Conservation (phyloP, 2,113 vertebrate species). For the Podarcis raffonei region DNA sequence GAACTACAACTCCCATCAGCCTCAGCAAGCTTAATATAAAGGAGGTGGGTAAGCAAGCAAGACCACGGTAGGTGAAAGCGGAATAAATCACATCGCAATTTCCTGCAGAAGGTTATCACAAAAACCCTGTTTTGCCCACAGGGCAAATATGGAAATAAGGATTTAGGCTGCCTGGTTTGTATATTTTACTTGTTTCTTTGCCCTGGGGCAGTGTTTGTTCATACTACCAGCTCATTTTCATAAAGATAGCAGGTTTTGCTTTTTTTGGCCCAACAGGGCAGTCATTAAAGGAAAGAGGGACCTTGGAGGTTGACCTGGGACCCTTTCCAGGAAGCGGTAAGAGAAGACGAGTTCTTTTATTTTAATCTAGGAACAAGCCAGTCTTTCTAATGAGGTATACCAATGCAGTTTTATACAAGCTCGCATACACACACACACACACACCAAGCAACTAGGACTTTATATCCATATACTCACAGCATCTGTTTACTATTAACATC, state of each 20-base stretch:
- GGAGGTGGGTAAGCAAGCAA: neutral
- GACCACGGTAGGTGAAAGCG: neutral
- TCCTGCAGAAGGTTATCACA: too few relatives aligned
- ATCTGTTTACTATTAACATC: conserved; percentile 28
- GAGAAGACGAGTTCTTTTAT: neutral
- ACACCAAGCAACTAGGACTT: neutral
- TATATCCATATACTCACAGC: neutral
- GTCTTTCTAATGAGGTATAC: neutral
- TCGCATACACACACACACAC: neutral
- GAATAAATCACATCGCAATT: too few relatives aligned
- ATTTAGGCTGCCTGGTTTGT: neutral
- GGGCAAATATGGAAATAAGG: neutral
- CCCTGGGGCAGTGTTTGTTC: neutral
- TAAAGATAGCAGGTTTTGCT: neutral
- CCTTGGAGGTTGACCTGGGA: neutral
- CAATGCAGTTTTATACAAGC: conserved; percentile 9
- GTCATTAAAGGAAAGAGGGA: neutral
- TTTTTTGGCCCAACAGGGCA: neutral
- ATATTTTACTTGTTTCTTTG: conserved; percentile 2
- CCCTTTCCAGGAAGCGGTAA: neutral
- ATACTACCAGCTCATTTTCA: neutral
- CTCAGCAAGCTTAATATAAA: neutral
- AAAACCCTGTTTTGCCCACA: too few relatives aligned
- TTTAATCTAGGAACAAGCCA: neutral
- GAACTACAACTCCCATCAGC: too few relatives aligned